phyloP scores from a whole-genome alignment of 2,113 vertebrate genomes.

The Megatriorchis doriae region DNA sequence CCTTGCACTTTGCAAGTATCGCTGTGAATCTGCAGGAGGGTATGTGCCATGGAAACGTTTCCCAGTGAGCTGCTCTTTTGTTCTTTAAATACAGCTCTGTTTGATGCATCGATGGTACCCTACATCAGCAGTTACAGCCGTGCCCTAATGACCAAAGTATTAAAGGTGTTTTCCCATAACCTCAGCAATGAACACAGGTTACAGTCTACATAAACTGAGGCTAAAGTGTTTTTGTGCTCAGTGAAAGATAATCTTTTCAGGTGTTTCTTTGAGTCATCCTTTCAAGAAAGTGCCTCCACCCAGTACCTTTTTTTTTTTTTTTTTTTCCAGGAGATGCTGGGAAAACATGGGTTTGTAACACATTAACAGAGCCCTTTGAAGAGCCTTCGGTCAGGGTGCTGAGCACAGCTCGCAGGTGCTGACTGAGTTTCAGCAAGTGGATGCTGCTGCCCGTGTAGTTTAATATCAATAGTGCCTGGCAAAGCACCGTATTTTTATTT shows the following conservation, averaged over 20 bases:
- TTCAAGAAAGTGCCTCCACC: not conserved
- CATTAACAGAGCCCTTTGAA: not conserved
- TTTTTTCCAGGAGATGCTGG: not conserved
- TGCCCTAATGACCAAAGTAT: not conserved
- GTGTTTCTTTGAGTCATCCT: not conserved
- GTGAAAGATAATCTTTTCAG: not conserved
- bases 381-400: not conserved
- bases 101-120: accelerated
- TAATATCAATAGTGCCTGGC: not conserved
- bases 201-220: not conserved
- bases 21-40: not conserved
- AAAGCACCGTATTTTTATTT: accelerated
- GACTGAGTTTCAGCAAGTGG: not conserved
- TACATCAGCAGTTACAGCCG: not conserved
- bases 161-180: not conserved
- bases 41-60: accelerated
- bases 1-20: accelerated
- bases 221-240: accelerated
- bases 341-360: not conserved
- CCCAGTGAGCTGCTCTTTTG: not conserved
- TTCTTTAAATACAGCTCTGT: accelerated
- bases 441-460: not conserved
- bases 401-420: not conserved
- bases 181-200: not conserved
- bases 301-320: not conserved